Conservation (phyloP, 2,113 vertebrate genomes). For the Mobula birostris region DNA sequence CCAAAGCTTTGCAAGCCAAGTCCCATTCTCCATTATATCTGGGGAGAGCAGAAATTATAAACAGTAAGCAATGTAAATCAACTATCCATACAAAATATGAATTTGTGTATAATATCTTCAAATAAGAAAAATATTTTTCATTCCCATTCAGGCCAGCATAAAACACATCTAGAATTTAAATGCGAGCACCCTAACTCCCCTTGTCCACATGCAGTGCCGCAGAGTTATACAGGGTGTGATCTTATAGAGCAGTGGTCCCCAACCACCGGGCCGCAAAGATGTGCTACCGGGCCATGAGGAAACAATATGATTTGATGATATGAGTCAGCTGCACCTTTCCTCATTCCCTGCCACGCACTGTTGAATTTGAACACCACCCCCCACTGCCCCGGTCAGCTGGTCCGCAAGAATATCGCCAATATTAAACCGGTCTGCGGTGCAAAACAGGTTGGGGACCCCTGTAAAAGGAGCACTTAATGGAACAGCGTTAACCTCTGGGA, state of each 20-base stretch:
- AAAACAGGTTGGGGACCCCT: too few relatives aligned
- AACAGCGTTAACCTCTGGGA: background rate
- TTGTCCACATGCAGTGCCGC: background rate
- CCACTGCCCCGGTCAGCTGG: too few relatives aligned
- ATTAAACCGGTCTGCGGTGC: too few relatives aligned
- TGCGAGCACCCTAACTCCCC: background rate
- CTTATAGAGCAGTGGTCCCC: too few relatives aligned
- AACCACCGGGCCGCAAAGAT: too few relatives aligned
- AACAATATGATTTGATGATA: too few relatives aligned
- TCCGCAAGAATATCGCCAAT: too few relatives aligned
- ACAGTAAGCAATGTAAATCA: background rate
- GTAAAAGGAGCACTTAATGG: background rate
- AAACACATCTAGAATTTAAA: background rate
- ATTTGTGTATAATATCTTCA: background rate
- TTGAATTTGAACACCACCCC: too few relatives aligned
- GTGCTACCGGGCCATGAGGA: too few relatives aligned
- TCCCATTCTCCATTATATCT: slow-evolving; percentile 96
- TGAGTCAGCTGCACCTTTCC: too few relatives aligned
- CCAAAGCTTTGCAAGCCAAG: slow-evolving; percentile 84
- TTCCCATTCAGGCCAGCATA: background rate
- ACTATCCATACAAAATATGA: background rate
- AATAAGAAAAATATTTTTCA: background rate
- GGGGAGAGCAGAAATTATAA: slow-evolving; percentile 40
- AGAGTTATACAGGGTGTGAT: background rate
- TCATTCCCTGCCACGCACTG: too few relatives aligned